Evolutionary conservation across 2,113 vertebrate genomes (phyloP).

Genomic region (Microcebus tavaratra): DNA sequence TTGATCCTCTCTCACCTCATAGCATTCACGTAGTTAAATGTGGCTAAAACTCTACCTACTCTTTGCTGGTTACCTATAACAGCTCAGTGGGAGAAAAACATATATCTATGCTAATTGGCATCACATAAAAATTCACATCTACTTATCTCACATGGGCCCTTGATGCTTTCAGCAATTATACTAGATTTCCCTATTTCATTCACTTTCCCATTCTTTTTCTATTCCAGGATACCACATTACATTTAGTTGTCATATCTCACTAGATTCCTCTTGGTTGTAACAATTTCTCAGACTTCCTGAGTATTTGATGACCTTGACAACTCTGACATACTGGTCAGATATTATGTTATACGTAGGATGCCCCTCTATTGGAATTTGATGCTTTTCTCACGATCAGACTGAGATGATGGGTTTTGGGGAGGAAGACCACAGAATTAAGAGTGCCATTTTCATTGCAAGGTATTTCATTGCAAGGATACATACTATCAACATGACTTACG

Average conservation of each 20-base stretch:
- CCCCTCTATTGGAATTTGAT: background rate
- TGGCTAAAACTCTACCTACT: background rate
- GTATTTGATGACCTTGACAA: background rate
- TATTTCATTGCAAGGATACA: background rate
- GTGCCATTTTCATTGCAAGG: background rate
- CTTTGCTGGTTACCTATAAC: background rate
- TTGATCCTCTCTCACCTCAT: background rate
- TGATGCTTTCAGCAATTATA: background rate
- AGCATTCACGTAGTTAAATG: background rate
- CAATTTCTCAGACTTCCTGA: background rate
- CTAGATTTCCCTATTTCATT: background rate
- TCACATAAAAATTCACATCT: background rate
- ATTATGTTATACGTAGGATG: background rate
- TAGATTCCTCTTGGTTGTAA: background rate
- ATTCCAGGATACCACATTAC: background rate
- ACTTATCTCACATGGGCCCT: background rate
- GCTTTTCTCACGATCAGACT: background rate
- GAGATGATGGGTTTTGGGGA: background rate
- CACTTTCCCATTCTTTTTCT: background rate
- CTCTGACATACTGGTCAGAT: background rate
- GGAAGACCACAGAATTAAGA: background rate
- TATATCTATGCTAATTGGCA: background rate
- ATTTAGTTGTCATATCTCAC: background rate
- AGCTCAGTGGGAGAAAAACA: background rate
- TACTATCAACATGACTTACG: background rate